Base-by-base conservation (phyloP, 1,140 invertebrate genomes). In the Drosophila elegans region DNA sequence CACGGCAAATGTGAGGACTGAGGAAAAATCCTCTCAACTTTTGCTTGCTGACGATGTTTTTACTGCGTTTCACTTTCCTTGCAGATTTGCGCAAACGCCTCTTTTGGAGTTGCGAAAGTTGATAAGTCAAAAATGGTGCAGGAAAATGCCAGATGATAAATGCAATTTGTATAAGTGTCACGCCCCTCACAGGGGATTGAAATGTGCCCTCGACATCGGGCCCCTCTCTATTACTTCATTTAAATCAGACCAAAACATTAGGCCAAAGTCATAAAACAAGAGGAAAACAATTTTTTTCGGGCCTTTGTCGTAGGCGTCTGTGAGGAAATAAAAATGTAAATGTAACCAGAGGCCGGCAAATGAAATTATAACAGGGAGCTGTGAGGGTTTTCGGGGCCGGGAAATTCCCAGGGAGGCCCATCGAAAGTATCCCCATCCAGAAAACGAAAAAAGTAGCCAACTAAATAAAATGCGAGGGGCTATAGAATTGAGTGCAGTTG, bases 261-360 rank as follows among this genome's bases (percentile, higher is more conserved):
- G 49, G 39, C 54, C 61, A 71, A 60, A 83, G 54, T 69, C 80
- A 63, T 82, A 78, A 84, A 71, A 64, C 52, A 83, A 54, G 62
- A 61, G 13, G 16, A 55, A 51, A 84, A 51, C 36, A 41, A 54
- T 69, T 57, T 60, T 49, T 53, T 63, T 42, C 21, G 52, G 52
- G 38, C 42, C 25, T 21, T 5, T 44, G 34, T 51, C 29, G 39
- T 56, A 60, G 66, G 67, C 49, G 81, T 88, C 83, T 84, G 72
- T 57, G 51, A 74, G 84, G 71, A 88, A 88, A 88, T 88, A 83
- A 88, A 88, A 83, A 88, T 88, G 83, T 88, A 88, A 88, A 86
- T 86, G 83, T 83, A 74, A 72, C 68, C 82, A 69, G 67, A 54
- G 75, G 74, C 63, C 57, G 36, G 59, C 78, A 82, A 86, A 86